phyloP scores from a whole-genome alignment of 2,113 vertebrate genomes.

The Nothobranchius furzeri region DNA sequence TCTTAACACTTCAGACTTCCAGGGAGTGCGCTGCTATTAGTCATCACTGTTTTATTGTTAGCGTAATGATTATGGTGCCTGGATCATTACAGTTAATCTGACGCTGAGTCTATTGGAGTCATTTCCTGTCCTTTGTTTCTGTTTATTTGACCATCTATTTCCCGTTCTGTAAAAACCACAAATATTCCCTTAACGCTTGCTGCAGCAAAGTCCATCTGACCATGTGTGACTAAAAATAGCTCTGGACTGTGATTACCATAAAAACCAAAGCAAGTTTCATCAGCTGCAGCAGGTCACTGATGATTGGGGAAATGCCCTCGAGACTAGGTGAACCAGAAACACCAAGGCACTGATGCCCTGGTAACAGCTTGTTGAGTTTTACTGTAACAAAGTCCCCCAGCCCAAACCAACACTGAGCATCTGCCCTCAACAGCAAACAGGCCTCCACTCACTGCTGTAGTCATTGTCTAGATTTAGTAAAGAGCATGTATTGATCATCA shows the following conservation, averaged over 20 bases:
- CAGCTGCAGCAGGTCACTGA: not conserved
- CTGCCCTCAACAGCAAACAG: too few relatives aligned
- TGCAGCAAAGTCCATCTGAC: not conserved
- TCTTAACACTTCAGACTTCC: too few relatives aligned
- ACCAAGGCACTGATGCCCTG: not conserved
- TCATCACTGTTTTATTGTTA: not conserved
- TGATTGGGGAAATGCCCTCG: not conserved
- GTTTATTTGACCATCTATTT: conserved; percentile 13
- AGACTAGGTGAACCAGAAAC: not conserved
- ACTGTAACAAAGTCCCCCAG: not conserved
- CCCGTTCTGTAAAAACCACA: conserved; percentile 24
- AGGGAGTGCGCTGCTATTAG: not conserved
- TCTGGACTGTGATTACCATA: conserved; percentile 8
- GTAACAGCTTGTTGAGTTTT: not conserved
- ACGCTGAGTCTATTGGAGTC: not conserved
- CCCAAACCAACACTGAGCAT: too few relatives aligned
- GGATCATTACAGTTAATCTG: not conserved
- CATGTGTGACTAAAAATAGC: not conserved
- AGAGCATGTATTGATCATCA: too few relatives aligned
- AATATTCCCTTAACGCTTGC: conserved; percentile 34
- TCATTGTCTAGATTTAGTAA: too few relatives aligned
- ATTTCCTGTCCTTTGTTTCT: conserved; percentile 16
- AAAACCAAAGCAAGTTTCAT: not conserved
- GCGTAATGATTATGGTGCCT: too few relatives aligned
- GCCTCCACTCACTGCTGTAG: too few relatives aligned